These are phyloP conservation scores for Hydrophis major DNA, from an alignment of 2,797 vertebrate genomes.

Conservation along the genomic window DNA sequence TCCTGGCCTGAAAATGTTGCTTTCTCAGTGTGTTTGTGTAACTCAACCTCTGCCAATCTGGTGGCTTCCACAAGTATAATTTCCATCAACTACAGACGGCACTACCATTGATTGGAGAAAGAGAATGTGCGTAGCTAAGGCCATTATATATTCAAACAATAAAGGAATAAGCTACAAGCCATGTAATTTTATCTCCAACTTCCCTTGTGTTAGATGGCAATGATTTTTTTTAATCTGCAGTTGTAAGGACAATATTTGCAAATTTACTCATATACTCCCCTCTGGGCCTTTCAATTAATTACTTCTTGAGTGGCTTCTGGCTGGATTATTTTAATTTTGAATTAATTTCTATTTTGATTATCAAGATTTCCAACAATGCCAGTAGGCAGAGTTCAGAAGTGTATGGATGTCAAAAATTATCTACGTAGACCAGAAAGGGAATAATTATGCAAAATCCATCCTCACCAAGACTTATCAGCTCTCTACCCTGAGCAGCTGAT, in stretches of 20 bases:
- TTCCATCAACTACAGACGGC: neutral
- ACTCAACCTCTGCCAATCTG: neutral
- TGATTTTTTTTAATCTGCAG: conserved; percentile 63
- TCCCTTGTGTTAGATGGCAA: neutral
- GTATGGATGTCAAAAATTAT: conserved; percentile 64
- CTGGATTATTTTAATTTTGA: conserved; percentile 49
- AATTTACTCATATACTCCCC: conserved; percentile 22
- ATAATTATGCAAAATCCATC: conserved; percentile 43
- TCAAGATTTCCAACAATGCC: conserved; percentile 54
- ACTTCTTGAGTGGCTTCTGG: conserved; percentile 33
- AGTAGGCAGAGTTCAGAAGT: conserved; percentile 44
- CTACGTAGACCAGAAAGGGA: conserved; percentile 50
- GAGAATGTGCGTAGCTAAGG: neutral
- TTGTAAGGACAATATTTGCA: conserved; percentile 19
- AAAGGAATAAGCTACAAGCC: neutral
- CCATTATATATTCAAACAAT: neutral
- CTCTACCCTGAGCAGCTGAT: conserved; percentile 23
- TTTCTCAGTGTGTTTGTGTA: neutral
- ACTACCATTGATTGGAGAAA: neutral
- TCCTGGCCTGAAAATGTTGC: neutral
- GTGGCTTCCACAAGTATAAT: neutral
- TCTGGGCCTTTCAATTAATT: conserved; percentile 38
- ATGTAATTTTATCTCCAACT: conserved; percentile 29
- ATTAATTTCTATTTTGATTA: conserved; percentile 64
- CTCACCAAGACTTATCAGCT: conserved; percentile 56